phyloP scores from a whole-genome alignment of 2,797 vertebrate species.

The Rhabdophis nuchalis region DNA sequence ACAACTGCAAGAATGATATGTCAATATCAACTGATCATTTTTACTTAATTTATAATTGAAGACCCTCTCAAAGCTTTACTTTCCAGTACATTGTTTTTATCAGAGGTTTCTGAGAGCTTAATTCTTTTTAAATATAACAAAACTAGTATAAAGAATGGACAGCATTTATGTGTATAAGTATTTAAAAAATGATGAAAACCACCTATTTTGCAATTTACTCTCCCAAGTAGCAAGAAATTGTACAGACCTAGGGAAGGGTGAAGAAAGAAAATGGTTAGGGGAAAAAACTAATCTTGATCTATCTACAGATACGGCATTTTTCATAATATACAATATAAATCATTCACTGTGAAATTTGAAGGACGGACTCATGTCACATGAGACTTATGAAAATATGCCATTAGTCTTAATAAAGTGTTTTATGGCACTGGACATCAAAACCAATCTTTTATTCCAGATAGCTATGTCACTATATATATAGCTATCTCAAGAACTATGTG shows the following conservation, averaged over 20 bases:
- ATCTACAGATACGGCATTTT: constrained; percentile 37
- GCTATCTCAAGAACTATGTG: background rate
- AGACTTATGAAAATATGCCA: constrained; percentile 38
- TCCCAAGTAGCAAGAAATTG: constrained; percentile 51
- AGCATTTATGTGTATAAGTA: background rate
- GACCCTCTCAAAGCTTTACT: constrained; percentile 50
- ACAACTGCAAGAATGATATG: constrained; percentile 20
- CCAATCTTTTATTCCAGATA: constrained; percentile 30
- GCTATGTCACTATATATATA: constrained; percentile 9
- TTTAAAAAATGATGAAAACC: constrained; percentile 51
- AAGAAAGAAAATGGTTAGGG: background rate
- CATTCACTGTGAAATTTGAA: constrained; percentile 39
- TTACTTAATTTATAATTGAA: constrained; percentile 54
- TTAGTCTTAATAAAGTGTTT: constrained; percentile 37
- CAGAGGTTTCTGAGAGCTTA: constrained; percentile 42
- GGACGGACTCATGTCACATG: constrained; percentile 18
- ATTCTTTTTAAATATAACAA: constrained; percentile 51
- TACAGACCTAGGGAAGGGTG: constrained; percentile 21
- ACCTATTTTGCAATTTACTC: constrained; percentile 29
- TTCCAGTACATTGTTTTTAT: constrained; percentile 49
- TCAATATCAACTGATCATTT: constrained; percentile 41
- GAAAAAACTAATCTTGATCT: constrained; percentile 44
- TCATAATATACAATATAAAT: constrained; percentile 47
- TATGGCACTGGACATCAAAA: constrained; percentile 36
- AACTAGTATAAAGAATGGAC: constrained; percentile 53